phyloP scores from a whole-genome alignment of 53 echinoderm and acorn worm species.

The Paracentrotus lividus region DNA sequence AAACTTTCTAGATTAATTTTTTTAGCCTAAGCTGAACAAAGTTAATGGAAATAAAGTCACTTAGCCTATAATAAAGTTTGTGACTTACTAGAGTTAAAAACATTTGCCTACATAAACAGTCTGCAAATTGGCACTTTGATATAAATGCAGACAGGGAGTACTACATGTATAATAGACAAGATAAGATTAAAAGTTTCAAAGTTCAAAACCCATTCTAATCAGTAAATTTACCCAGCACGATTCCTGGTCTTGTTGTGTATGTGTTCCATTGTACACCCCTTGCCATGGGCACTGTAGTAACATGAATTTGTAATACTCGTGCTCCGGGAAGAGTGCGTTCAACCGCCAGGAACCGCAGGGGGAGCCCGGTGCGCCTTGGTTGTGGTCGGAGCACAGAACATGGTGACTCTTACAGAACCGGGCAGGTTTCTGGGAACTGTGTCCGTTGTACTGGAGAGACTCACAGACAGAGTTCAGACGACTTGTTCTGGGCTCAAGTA shows the following conservation, averaged over 20 bases:
- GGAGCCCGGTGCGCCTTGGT: neutral
- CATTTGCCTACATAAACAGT: neutral
- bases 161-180: neutral
- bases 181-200: neutral
- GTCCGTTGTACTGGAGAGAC: conserved; percentile 45
- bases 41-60: too few species aligned
- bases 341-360: conserved; percentile 39
- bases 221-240: conserved; percentile 65
- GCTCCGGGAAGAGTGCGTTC: conserved; percentile 22
- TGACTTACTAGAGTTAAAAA: neutral
- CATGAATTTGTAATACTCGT: conserved; percentile 79
- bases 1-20: too few species aligned
- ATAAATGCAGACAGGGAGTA: neutral
- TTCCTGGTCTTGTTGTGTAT: conserved; percentile 2
- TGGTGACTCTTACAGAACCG: conserved; percentile 61
- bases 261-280: conserved; percentile 56
- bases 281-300: conserved; percentile 88
- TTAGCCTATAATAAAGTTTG: too few species aligned
- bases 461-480: conserved; percentile 57
- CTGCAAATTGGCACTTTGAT: neutral
- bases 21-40: too few species aligned
- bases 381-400: conserved; percentile 29
- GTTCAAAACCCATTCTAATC: neutral
- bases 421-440: neutral
- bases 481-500: conserved; percentile 58